Conservation (phyloP, 1,140 invertebrate species). For the Drosophila novamexicana region DNA sequence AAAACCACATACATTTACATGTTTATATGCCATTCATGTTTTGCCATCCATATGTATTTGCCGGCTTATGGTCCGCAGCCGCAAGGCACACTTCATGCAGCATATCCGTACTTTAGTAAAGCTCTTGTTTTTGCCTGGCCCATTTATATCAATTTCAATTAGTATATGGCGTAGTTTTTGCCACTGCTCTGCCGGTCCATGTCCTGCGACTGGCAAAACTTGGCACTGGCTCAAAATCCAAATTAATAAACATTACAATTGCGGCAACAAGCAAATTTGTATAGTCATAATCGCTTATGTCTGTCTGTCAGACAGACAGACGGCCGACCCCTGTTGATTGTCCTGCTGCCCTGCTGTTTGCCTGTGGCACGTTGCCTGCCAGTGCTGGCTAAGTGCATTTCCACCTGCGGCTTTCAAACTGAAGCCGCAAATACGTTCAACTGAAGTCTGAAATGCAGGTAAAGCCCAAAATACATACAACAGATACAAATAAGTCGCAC, state of each 20-base stretch:
- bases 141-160: constrained; percentile 55
- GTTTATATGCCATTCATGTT: not conserved
- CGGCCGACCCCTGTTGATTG: not conserved
- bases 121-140: constrained; percentile 27
- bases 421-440: constrained; percentile 64
- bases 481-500: constrained; percentile 5
- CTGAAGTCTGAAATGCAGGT: constrained; percentile 61
- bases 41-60: not conserved
- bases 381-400: constrained; percentile 51
- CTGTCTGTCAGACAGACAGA: not conserved
- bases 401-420: constrained; percentile 54
- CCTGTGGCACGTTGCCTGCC: constrained; percentile 4
- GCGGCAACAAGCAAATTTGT: constrained; percentile 63
- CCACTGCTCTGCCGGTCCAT: not conserved
- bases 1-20: constrained; percentile 3
- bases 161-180: constrained; percentile 38
- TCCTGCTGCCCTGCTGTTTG: constrained; percentile 3
- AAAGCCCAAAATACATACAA: constrained; percentile 44
- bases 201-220: constrained; percentile 1
- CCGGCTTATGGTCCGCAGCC: constrained; percentile 25
- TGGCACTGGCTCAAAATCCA: constrained; percentile 55
- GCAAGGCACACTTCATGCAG: constrained; percentile 17
- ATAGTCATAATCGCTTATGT: constrained; percentile 60
- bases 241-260: constrained; percentile 69
- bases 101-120: constrained; percentile 3